Evolutionary conservation across 1,140 invertebrate genomes (phyloP).

Genomic region (Drosophila dunni): DNA sequence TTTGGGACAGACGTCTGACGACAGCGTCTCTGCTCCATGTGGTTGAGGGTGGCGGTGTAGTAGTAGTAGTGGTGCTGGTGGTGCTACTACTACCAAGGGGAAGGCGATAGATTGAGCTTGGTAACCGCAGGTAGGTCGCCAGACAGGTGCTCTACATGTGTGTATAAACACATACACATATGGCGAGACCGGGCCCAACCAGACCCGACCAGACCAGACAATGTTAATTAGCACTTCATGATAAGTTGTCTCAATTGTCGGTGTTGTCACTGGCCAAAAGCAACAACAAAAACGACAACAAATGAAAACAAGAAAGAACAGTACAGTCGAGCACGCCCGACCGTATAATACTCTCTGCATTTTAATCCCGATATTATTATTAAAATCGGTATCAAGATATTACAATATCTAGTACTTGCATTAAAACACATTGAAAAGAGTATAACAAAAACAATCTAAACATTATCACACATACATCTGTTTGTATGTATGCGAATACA

Average conservation of each 20-base stretch:
- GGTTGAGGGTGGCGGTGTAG: conserved; percentile 37
- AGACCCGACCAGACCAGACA: conserved; percentile 64
- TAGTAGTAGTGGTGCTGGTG: background rate
- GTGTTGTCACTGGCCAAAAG: conserved; percentile 34
- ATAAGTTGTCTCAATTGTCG: conserved; percentile 75
- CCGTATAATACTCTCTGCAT: too few species aligned
- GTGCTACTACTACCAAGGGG: background rate
- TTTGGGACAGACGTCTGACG: conserved; percentile 38
- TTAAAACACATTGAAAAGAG: too few species aligned
- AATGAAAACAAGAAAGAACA: too few species aligned
- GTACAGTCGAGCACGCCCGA: too few species aligned
- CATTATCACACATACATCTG: too few species aligned
- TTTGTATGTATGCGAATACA: too few species aligned
- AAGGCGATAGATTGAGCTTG: conserved; percentile 44
- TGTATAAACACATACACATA: conserved; percentile 1
- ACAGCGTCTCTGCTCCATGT: conserved; percentile 24
- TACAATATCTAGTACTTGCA: too few species aligned
- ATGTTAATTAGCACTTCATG: conserved; percentile 81
- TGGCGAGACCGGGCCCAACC: conserved; percentile 40
- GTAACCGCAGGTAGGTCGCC: conserved; percentile 75
- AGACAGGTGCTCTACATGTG: conserved; percentile 44
- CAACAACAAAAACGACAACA: background rate
- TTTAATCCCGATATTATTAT: too few species aligned
- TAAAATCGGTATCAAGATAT: too few species aligned
- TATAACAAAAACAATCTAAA: too few species aligned